Conservation (phyloP, 2,797 vertebrate species). For the Remorina albescens region DNA sequence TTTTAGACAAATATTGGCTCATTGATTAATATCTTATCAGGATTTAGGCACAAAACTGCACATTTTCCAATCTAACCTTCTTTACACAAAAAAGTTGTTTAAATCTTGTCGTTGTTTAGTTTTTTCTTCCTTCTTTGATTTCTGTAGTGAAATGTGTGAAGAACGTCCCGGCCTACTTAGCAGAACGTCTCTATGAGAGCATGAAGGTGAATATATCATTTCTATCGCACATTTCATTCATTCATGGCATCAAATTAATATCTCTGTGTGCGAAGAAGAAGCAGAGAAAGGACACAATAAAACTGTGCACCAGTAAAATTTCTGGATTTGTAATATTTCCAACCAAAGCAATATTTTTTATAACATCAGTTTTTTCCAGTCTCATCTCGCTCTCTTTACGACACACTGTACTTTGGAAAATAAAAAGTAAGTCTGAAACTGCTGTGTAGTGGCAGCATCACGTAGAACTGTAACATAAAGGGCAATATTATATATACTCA, state of each 20-base stretch:
- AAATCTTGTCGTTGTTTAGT: background rate
- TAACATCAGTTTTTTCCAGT: too few relatives aligned
- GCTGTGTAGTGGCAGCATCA: too few relatives aligned
- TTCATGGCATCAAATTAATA: background rate
- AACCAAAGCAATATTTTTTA: too few relatives aligned
- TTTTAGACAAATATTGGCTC: background rate
- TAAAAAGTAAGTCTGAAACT: too few relatives aligned
- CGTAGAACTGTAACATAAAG: too few relatives aligned
- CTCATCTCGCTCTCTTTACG: too few relatives aligned
- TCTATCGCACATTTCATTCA: background rate
- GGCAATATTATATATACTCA: too few relatives aligned
- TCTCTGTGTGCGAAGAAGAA: too few relatives aligned
- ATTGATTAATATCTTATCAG: background rate
- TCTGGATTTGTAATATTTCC: too few relatives aligned
- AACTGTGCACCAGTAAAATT: too few relatives aligned
- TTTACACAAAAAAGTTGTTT: background rate
- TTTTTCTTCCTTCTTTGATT: background rate
- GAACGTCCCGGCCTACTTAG: constrained; percentile 84
- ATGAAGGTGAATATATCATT: constrained; percentile 81
- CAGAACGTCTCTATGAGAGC: constrained; percentile 79
- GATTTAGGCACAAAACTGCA: background rate
- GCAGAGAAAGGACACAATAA: too few relatives aligned
- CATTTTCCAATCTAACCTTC: background rate
- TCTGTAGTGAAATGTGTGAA: constrained; percentile 85
- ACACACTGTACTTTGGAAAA: too few relatives aligned